Evolutionary conservation across 2,113 vertebrate species (phyloP).

Genomic region (Xiphias gladius): DNA sequence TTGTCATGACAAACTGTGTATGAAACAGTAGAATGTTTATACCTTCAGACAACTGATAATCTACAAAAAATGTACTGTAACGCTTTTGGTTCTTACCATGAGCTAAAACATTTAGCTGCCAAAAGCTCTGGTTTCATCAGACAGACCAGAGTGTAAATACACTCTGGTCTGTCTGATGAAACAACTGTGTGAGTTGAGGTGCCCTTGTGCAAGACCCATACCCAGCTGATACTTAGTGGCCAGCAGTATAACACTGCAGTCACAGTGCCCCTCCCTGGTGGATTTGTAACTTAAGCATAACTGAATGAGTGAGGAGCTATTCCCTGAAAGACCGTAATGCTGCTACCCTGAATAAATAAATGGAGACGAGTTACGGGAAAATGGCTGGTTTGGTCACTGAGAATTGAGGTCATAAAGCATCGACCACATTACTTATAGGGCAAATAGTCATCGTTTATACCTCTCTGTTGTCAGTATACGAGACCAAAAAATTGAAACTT

Average conservation of each 20-base stretch:
- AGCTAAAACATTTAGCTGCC: background rate
- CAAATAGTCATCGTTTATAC: constrained; percentile 32
- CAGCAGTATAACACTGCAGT: background rate
- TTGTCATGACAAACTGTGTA: background rate
- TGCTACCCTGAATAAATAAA: constrained; percentile 19
- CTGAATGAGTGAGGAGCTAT: background rate
- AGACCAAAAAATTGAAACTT: constrained; percentile 34
- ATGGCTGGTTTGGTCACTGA: constrained; percentile 9
- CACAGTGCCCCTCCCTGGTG: background rate
- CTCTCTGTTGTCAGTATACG: constrained; percentile 19
- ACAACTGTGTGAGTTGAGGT: background rate
- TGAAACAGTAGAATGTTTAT: background rate
- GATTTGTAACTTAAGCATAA: background rate
- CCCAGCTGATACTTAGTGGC: background rate
- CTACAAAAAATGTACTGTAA: too few relatives aligned
- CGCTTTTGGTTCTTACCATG: background rate
- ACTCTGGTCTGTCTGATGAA: background rate
- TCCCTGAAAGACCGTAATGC: background rate
- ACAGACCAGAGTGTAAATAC: too few relatives aligned
- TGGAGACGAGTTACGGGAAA: constrained; percentile 13
- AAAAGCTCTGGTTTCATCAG: background rate
- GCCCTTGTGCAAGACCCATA: background rate
- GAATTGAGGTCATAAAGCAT: constrained; percentile 26
- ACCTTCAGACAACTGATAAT: background rate
- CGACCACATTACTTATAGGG: background rate